Evolutionary conservation across 2,113 vertebrate species (phyloP).

Genomic region (Pomatorhinus ruficollis): DNA sequence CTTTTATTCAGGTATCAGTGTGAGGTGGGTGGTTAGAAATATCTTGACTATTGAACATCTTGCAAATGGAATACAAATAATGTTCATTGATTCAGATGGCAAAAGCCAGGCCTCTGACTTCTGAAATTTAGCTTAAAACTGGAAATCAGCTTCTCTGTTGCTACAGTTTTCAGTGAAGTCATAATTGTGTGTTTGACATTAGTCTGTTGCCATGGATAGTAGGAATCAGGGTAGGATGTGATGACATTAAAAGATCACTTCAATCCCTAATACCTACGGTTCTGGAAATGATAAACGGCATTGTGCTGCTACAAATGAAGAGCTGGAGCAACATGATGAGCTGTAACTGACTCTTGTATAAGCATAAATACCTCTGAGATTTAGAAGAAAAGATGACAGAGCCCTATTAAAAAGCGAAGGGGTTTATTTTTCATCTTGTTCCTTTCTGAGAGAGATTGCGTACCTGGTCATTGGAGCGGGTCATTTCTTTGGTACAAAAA

Average conservation of each 20-base stretch:
- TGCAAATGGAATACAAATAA: not conserved
- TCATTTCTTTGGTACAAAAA: not conserved
- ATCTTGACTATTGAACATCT: not conserved
- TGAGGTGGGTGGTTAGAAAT: fast-evolving
- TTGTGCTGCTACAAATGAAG: slow-evolving; percentile 16
- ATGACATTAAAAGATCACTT: slow-evolving; percentile 60
- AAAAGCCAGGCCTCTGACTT: not conserved
- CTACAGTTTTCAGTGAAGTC: not conserved
- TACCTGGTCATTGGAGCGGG: not conserved
- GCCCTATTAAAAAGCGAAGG: not conserved
- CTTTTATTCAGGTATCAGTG: not conserved
- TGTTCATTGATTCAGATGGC: not conserved
- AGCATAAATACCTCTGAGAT: slow-evolving; percentile 10
- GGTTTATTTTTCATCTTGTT: not conserved
- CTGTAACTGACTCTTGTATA: not conserved
- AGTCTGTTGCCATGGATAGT: slow-evolving; percentile 40
- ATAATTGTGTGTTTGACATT: not conserved
- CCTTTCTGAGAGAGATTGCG: not conserved
- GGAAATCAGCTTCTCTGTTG: not conserved
- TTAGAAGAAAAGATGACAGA: not conserved
- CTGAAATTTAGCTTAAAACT: not conserved
- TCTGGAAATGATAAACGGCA: slow-evolving; percentile 39
- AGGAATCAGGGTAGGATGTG: not conserved
- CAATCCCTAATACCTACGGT: slow-evolving; percentile 9
- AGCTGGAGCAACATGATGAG: not conserved